phyloP scores from a whole-genome alignment of 2,113 vertebrate genomes.

The Martes martes region DNA sequence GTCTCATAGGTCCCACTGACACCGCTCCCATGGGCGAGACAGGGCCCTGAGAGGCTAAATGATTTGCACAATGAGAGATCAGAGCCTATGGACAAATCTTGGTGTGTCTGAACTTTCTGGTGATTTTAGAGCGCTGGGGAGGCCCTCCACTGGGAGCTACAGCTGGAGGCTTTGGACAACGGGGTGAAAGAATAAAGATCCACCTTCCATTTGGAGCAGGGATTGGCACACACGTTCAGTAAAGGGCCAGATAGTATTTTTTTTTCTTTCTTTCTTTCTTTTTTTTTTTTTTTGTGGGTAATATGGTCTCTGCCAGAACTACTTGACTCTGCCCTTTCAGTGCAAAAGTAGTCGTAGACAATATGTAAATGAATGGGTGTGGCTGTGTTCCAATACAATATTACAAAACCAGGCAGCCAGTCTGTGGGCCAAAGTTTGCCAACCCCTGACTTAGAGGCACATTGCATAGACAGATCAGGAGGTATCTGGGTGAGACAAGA shows the following conservation, averaged over 20 bases:
- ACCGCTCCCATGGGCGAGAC: background rate
- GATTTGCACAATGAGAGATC: background rate
- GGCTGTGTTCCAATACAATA: background rate
- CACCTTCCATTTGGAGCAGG: background rate
- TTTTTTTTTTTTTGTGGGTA: background rate
- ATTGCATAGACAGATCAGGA: background rate
- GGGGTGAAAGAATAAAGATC: background rate
- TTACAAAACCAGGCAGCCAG: background rate
- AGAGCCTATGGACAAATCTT: background rate
- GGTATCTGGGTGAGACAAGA: background rate
- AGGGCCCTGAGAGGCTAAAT: background rate
- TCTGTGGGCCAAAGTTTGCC: background rate
- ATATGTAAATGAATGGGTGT: background rate
- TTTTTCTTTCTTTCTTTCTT: background rate
- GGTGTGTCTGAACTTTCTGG: background rate
- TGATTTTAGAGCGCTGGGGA: background rate
- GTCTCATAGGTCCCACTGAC: background rate
- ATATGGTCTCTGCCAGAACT: background rate
- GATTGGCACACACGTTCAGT: background rate
- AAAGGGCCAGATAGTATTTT: background rate
- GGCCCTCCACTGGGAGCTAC: background rate
- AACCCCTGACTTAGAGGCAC: background rate
- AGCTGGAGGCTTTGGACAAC: background rate
- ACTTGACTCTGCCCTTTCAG: background rate
- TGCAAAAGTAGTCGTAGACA: background rate